Percentiles rank a stretch among this genome's conserved stretches.
These are phyloP conservation scores for Pheosia gnoma DNA, from an alignment of 2,888 invertebrate genomes.

Conservation along the genomic window DNA sequence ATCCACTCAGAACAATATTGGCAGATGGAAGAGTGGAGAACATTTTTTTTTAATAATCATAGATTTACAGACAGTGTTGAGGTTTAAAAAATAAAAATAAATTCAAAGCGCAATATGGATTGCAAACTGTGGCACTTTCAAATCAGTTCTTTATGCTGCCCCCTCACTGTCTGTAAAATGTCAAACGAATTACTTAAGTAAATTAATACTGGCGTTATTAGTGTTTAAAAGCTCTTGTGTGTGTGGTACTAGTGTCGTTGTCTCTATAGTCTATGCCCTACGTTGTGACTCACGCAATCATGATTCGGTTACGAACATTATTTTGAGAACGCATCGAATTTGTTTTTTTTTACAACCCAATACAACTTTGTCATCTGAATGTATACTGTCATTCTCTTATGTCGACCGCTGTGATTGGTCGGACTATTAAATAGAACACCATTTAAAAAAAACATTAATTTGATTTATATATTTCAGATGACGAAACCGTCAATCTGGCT, in stretches of 20 bases:
- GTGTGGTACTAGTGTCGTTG: conserved; percentile 77
- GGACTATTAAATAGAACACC: background rate
- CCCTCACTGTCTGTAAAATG: conserved; percentile 46
- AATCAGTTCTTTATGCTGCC: conserved; percentile 65
- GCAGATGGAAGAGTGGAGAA: conserved; percentile 28
- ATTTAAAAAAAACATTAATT: background rate
- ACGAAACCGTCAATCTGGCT: conserved; percentile 18
- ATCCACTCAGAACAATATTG: conserved; percentile 40
- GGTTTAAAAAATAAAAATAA: conserved; percentile 50
- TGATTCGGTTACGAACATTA: conserved; percentile 18
- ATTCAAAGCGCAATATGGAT: conserved; percentile 57
- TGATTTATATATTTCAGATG: conserved; percentile 13
- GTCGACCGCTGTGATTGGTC: background rate
- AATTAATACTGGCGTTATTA: conserved; percentile 54
- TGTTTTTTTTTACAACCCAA: conserved; percentile 15
- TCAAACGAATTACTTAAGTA: conserved; percentile 18
- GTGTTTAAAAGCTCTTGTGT: conserved; percentile 77
- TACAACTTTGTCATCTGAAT: conserved; percentile 24
- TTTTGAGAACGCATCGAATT: conserved; percentile 15
- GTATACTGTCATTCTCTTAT: conserved; percentile 4
- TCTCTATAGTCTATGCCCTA: conserved; percentile 68
- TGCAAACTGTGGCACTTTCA: conserved; percentile 67
- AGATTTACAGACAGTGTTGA: conserved; percentile 44
- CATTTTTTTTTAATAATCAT: conserved; percentile 35
- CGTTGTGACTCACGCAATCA: conserved; percentile 28